Conservation (phyloP, 2,797 vertebrate genomes). For the Gobio occitaniae region DNA sequence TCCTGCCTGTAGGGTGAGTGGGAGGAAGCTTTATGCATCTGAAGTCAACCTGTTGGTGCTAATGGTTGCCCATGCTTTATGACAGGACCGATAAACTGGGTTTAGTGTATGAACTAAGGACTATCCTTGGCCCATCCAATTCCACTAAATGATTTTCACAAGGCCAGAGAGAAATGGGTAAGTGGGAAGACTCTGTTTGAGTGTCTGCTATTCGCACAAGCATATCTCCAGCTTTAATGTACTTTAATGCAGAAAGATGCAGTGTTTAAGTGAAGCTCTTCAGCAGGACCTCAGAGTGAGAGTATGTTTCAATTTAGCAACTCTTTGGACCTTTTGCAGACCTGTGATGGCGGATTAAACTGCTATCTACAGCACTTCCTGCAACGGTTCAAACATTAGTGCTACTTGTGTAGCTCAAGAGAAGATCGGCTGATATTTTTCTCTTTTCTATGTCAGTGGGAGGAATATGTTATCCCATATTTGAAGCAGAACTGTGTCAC, state of each 20-base stretch:
- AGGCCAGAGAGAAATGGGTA: slow-evolving; percentile 1
- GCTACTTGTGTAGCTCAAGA: slow-evolving; percentile 29
- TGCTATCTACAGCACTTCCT: slow-evolving; percentile 1
- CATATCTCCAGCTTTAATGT: not conserved
- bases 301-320: slow-evolving; percentile 10
- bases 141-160: not conserved
- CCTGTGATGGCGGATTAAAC: slow-evolving; percentile 22
- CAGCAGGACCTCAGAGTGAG: not conserved
- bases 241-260: not conserved
- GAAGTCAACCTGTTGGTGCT: slow-evolving; percentile 24
- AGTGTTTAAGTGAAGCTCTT: slow-evolving; percentile 1
- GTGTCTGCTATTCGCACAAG: not conserved
- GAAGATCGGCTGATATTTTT: slow-evolving; percentile 26
- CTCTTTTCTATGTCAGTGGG: slow-evolving; percentile 34
- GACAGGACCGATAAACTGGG: slow-evolving; percentile 10
- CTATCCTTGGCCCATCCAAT: not conserved
- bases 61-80: slow-evolving; percentile 19
- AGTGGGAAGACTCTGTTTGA: not conserved
- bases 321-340: slow-evolving; percentile 9
- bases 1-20: slow-evolving; percentile 37
- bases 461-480: slow-evolving; percentile 44
- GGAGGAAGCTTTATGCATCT: slow-evolving; percentile 33
- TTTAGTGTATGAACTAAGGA: slow-evolving; percentile 15
- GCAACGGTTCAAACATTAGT: slow-evolving; percentile 29
- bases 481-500: slow-evolving; percentile 29